Evolutionary conservation across 1,140 invertebrate species (phyloP), one percentile per base, ranked within the genome.

Genomic region (Zophobas atratus): DNA sequence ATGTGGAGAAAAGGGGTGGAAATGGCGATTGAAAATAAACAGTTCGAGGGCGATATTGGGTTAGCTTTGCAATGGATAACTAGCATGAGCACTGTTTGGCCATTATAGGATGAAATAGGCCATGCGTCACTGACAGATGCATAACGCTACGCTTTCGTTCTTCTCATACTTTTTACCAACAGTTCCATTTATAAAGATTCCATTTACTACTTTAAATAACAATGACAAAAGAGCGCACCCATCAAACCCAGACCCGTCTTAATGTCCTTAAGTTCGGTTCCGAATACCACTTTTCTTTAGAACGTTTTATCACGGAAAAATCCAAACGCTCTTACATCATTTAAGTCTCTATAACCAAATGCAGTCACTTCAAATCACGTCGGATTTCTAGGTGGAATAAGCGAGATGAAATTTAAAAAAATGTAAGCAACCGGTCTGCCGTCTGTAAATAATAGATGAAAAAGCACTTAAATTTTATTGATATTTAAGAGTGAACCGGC

Each of bases 11-110:
- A 73, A 73, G 20, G 71, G 49, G 48, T 53, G 70, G 51, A 73
- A 73, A 73, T 73, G 49, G 71, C 71, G 55, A 73, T 73, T 73
- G 71, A 73, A 73, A 73, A 73, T 73, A 73, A 73, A 73, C 71
- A 73, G 71, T 56, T 73, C 32, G 43, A 38, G 63, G 63, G 43
- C 43, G 36, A 46, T 70, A 46, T 70, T n/a, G 71, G 71, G 49
- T 73, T 73, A 73, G 71, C 51, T 73, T 73, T 41, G 67, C 43
- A 71, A 49, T 41, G 71, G 71, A 73, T 73, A 73, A 73, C 71
- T 73, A 73, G 71, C 70, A 39, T 72, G 70, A 72, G 70, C 70
- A 72, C 48, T 72, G 46, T 72, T 72, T 72, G 70, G 70, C 71
- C 71, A 73, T 73, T 73, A 73, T 53, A 39, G 71, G 41, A 73